Conservation (phyloP, 2,797 vertebrate species). For the Allobates femoralis region DNA sequence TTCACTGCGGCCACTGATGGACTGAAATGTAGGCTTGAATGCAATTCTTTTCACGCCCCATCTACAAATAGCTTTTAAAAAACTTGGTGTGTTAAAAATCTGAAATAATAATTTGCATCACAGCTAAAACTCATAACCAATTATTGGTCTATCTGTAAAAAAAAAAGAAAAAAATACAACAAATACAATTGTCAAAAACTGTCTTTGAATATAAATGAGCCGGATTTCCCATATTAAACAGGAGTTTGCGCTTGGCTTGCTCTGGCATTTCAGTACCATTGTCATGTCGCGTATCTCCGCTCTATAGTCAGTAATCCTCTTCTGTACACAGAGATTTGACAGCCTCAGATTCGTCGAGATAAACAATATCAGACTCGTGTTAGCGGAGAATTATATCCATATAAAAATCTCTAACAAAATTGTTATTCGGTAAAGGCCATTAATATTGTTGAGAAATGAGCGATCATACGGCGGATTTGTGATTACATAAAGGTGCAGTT, state of each 20-base stretch:
- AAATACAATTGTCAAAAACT: conserved; percentile 23
- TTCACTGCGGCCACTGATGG: too few relatives aligned
- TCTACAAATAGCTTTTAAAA: too few relatives aligned
- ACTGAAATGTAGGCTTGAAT: too few relatives aligned
- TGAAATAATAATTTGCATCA: neutral
- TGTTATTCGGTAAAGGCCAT: conserved; percentile 35
- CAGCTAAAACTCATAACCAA: neutral
- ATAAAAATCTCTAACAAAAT: conserved; percentile 46
- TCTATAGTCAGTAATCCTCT: conserved; percentile 30
- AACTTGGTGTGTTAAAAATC: too few relatives aligned
- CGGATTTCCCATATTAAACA: conserved; percentile 1
- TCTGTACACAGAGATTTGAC: conserved; percentile 44
- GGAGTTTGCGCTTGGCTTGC: neutral
- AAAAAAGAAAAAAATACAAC: neutral
- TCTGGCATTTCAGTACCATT: conserved; percentile 18
- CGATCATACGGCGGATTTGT: conserved; percentile 24
- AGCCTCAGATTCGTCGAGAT: conserved; percentile 43
- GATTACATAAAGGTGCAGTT: conserved; percentile 27
- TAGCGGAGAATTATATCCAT: conserved; percentile 48
- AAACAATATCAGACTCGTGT: conserved; percentile 50
- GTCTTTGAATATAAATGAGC: conserved; percentile 24
- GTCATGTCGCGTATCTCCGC: conserved; percentile 26
- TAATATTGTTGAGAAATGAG: conserved; percentile 52
- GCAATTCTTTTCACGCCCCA: too few relatives aligned
- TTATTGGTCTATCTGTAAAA: neutral